Evolutionary conservation across 2,113 vertebrate species (phyloP), one percentile per base, ranked within the genome.

Genomic region (Scalopus aquaticus): DNA sequence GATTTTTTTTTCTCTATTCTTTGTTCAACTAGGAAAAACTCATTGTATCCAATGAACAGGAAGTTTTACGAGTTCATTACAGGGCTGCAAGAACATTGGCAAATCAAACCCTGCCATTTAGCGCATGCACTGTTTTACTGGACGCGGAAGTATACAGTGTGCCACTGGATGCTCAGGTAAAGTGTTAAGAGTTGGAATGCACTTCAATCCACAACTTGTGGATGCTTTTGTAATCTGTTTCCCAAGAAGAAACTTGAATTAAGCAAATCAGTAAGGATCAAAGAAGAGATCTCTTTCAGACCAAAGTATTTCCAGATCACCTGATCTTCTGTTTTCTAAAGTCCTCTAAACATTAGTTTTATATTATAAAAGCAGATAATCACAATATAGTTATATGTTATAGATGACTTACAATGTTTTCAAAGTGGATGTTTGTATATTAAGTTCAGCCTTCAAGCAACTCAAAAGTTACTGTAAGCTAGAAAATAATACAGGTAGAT

Each of bases 91-190:
- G 99, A 97, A 99, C 99, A 30, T 96, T 99, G 96, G 99, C 99
- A 90, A 99, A 99, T 98, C 99, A 99, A 97, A 99, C 99, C 16
- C 98, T 99, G 95, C 99, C 99, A 5, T 99, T 99, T 97, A 99
- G 99, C 96, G 99, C 99, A 92, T 99, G 99, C 90, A 99, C 99
- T 1, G 99, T 99, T 91, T 97, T 99, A 81, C 96, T 99, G 98
- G 99, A 99, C 37, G 99, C 99, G 0, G 99, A 99, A 97, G 99
- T 99, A 26, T 99, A 99, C 97, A 99, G 99, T 8, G 99, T 99
- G 98, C 99, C 99, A 24, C 98, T 99, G 97, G 99, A 99, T 12
- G 98, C 99, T 90, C 99, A 99, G 99, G 99, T 99, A 97, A 97
- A 88, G 60, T 67, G 11, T 54, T 49, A 9, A n/a, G 42, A 67